A percentile compares a stretch with the other conserved stretches of the same genome.
These are phyloP conservation scores for Mormyrus hasselquistii DNA, from an alignment of 2,797 vertebrate genomes.

Conservation along the genomic window DNA sequence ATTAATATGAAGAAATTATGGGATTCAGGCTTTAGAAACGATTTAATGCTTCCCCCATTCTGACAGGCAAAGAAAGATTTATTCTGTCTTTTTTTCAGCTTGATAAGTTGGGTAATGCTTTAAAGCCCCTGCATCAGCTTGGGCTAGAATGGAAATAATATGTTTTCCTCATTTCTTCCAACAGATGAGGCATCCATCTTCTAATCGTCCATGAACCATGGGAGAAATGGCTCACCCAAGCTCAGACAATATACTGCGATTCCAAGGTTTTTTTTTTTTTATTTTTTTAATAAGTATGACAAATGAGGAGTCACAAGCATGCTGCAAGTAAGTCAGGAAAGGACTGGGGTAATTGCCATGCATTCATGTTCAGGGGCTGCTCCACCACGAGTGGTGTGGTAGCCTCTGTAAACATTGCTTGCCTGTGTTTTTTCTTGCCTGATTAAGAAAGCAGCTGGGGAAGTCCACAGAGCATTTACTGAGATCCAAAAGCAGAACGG, in stretches of 20 bases:
- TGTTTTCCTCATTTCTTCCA: slow-evolving; percentile 38
- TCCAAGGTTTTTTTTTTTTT: slow-evolving; percentile 43
- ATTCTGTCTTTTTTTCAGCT: slow-evolving; percentile 26
- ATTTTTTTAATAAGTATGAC: slow-evolving; percentile 46
- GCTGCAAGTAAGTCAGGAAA: neutral
- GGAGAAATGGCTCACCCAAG: slow-evolving; percentile 24
- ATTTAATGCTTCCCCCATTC: slow-evolving; percentile 6
- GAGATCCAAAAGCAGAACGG: neutral
- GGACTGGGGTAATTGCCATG: neutral
- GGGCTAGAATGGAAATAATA: slow-evolving; percentile 42
- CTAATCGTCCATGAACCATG: slow-evolving; percentile 43
- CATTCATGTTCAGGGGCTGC: slow-evolving; percentile 21
- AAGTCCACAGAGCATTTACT: neutral
- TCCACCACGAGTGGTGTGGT: neutral
- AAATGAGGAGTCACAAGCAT: slow-evolving; percentile 41
- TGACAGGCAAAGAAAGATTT: slow-evolving; percentile 32
- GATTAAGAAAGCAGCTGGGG: neutral
- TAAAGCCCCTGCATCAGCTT: slow-evolving; percentile 33
- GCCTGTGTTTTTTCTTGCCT: neutral
- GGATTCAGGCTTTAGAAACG: slow-evolving; percentile 12
- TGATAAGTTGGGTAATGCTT: slow-evolving; percentile 27
- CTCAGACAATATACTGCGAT: slow-evolving; percentile 35
- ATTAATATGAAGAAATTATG: slow-evolving; percentile 25
- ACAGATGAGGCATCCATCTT: slow-evolving; percentile 46
- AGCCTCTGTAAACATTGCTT: neutral